Conservation (phyloP, 2,797 vertebrate genomes). For the Syngnathus rostellatus region DNA sequence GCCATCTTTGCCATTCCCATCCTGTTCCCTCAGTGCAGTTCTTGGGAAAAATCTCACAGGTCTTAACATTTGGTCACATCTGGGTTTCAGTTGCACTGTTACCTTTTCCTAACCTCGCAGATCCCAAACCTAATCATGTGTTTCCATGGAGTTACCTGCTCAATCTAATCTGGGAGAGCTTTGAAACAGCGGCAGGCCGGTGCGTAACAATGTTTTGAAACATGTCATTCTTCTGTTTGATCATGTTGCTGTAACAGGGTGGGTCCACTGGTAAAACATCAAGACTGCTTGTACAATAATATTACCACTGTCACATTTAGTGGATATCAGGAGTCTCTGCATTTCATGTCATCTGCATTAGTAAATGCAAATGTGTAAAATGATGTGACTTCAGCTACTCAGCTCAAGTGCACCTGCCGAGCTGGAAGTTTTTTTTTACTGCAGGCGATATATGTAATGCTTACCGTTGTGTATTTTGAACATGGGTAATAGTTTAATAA, state of each 20-base stretch:
- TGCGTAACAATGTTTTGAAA: slow-evolving; percentile 59
- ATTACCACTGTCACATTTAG: slow-evolving; percentile 48
- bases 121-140: slow-evolving; percentile 56
- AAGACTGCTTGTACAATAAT: slow-evolving; percentile 56
- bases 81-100: slow-evolving; percentile 60
- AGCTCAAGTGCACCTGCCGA: not conserved
- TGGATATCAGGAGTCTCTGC: slow-evolving; percentile 23
- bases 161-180: slow-evolving; percentile 46
- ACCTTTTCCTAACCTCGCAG: slow-evolving; percentile 57
- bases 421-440: not conserved
- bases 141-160: slow-evolving; percentile 59
- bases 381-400: not conserved
- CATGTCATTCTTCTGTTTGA: slow-evolving; percentile 53
- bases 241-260: slow-evolving; percentile 65
- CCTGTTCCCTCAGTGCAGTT: slow-evolving; percentile 55
- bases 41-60: slow-evolving; percentile 65
- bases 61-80: slow-evolving; percentile 68
- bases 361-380: slow-evolving; percentile 5
- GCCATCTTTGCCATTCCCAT: slow-evolving; percentile 68
- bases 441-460: not conserved
- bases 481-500: not conserved
- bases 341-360: slow-evolving; percentile 38
- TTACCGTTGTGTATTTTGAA: not conserved
- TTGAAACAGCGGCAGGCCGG: slow-evolving; percentile 48
- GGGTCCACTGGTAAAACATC: slow-evolving; percentile 58